Evolutionary conservation across 1,140 invertebrate species (phyloP).

Genomic region (Euborellia annulipes): DNA sequence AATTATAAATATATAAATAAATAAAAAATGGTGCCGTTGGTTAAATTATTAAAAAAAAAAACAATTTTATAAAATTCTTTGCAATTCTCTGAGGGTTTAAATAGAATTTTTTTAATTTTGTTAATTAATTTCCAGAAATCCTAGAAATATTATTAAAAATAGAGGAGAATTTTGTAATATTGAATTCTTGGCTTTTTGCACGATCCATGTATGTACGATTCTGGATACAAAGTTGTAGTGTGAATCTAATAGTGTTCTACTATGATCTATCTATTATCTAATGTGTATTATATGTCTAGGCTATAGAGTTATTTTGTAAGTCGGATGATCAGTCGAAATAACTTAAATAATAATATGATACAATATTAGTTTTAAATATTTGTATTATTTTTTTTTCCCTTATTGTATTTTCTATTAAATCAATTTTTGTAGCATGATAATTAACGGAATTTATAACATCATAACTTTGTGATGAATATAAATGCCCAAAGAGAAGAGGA

Average conservation of each 20-base stretch:
- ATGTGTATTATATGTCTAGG: conserved; percentile 14
- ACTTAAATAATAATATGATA: conserved; percentile 1
- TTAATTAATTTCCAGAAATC: conserved; percentile 4
- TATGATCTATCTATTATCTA: conserved; percentile 9
- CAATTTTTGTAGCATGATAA: conserved; percentile 7
- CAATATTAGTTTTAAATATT: conserved; percentile 5
- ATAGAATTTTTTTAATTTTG: conserved; percentile 1
- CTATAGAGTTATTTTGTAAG: conserved; percentile 14
- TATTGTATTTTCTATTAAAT: conserved; percentile 11
- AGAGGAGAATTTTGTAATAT: conserved; percentile 9
- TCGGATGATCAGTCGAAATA: conserved; percentile 8
- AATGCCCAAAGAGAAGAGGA: too few relatives aligned
- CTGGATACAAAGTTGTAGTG: conserved; percentile 6
- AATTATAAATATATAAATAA: conserved; percentile 4
- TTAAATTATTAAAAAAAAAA: neutral
- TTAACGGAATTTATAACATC: neutral
- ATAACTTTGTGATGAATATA: too few relatives aligned
- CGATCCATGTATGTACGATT: conserved; percentile 7
- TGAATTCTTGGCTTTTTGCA: conserved; percentile 8
- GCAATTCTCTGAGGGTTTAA: neutral
- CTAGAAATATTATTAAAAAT: conserved; percentile 1
- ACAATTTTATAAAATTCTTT: neutral
- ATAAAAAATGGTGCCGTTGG: neutral
- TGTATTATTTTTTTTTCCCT: conserved; percentile 8
- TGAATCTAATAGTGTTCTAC: conserved; percentile 9